phyloP scores from a whole-genome alignment of 2,888 invertebrate genomes.

The Maniola hyperantus region DNA sequence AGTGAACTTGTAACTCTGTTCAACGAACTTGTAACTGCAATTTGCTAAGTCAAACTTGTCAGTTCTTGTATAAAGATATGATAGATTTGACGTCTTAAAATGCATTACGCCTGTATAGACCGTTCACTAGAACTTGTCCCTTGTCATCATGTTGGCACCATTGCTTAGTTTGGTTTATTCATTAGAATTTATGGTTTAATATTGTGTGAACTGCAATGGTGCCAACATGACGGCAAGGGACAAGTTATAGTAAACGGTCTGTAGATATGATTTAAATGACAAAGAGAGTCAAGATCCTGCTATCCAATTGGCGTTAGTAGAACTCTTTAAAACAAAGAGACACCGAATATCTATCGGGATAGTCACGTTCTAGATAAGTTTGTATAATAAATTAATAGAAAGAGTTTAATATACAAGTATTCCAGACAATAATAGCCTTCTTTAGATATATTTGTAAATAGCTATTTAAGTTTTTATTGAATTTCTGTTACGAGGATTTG shows the following conservation, averaged over 20 bases:
- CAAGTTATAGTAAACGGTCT: no score
- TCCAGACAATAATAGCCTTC: slow-evolving; percentile 63
- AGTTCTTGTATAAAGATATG: neutral
- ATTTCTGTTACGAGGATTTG: slow-evolving; percentile 55
- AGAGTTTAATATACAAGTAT: slow-evolving; percentile 59
- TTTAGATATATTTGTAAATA: slow-evolving; percentile 75
- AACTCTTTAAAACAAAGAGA: slow-evolving; percentile 40
- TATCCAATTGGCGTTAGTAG: slow-evolving; percentile 47
- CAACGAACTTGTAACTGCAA: neutral
- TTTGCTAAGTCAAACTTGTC: neutral
- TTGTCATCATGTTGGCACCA: no score
- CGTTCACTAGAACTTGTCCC: no score
- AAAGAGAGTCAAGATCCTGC: slow-evolving; percentile 12
- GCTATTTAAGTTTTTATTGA: slow-evolving; percentile 45
- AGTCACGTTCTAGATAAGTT: slow-evolving; percentile 74
- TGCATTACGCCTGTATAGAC: neutral
- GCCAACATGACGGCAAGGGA: no score
- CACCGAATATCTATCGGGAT: slow-evolving; percentile 60
- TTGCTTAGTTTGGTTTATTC: no score
- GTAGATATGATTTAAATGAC: neutral
- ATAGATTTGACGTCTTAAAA: neutral
- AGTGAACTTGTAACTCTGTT: neutral
- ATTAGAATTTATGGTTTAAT: no score
- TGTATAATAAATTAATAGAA: slow-evolving; percentile 57
- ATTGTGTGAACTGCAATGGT: no score